Evolutionary conservation across 2,797 vertebrate species (phyloP).

Genomic region (Artibeus lituratus): DNA sequence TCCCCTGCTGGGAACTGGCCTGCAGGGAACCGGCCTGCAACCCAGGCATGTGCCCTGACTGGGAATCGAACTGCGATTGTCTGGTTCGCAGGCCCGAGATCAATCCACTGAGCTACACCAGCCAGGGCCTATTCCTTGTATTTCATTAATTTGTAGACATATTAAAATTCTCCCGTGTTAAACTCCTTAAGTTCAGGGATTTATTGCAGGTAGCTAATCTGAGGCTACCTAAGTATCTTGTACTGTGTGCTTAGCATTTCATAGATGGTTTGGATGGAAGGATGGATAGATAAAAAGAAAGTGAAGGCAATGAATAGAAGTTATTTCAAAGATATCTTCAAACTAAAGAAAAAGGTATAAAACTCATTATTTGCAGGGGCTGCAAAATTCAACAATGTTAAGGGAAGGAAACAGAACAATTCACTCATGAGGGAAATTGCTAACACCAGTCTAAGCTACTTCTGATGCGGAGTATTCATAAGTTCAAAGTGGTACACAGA

Average conservation of each 20-base stretch:
- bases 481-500: background rate
- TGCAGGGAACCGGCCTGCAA: too few relatives aligned
- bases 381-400: background rate
- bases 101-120: too few relatives aligned
- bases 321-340: background rate
- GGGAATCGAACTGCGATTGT: too few relatives aligned
- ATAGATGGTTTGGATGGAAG: background rate
- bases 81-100: too few relatives aligned
- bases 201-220: background rate
- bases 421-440: background rate
- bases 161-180: background rate
- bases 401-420: background rate
- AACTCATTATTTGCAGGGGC: background rate
- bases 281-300: background rate
- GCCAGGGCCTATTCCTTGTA: background rate
- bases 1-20: too few relatives aligned
- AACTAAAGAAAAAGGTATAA: constrained; percentile 17
- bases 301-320: background rate
- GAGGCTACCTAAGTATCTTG: background rate
- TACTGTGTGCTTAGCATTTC: background rate
- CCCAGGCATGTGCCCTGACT: too few relatives aligned
- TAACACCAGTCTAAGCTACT: background rate
- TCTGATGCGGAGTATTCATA: background rate
- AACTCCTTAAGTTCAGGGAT: background rate
- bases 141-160: background rate